Conservation (phyloP, 92 coral and sea anemone species). For the Epizoanthus scotinus region DNA sequence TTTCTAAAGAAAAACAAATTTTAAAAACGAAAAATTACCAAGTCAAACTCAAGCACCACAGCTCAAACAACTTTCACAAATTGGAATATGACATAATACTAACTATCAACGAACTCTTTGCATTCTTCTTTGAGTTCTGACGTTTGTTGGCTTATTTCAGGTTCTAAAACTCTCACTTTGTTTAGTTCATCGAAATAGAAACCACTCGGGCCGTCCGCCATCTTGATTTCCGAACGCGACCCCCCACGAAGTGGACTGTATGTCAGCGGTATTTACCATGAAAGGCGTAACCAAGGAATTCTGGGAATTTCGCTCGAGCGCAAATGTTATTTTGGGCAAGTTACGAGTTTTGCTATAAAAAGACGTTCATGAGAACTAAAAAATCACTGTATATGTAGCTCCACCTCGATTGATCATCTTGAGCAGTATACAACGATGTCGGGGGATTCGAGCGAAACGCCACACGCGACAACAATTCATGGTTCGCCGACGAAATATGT, state of each 20-base stretch:
- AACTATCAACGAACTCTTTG: slow-evolving; percentile 96
- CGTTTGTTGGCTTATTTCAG: slow-evolving; percentile 94
- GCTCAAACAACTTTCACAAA: background rate
- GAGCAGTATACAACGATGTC: slow-evolving; percentile 37
- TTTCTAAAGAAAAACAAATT: slow-evolving; percentile 65
- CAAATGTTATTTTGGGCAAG: slow-evolving; percentile 29
- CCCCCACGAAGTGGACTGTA: background rate
- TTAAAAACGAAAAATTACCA: background rate
- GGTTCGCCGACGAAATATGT: slow-evolving; percentile 99
- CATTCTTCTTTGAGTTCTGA: slow-evolving; percentile 95
- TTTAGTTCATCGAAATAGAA: slow-evolving; percentile 96
- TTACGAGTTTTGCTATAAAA: slow-evolving; percentile 25
- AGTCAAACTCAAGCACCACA: too few species aligned
- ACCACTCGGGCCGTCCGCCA: slow-evolving; percentile 98
- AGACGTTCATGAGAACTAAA: background rate
- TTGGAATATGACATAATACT: slow-evolving; percentile 29
- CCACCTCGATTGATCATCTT: background rate
- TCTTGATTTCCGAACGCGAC: slow-evolving; percentile 44
- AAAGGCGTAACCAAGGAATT: slow-evolving; percentile 42
- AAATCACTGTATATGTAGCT: background rate
- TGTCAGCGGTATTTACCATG: slow-evolving; percentile 39
- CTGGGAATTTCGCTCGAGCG: slow-evolving; percentile 28
- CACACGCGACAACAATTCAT: slow-evolving; percentile 80
- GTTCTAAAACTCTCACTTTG: slow-evolving; percentile 97
- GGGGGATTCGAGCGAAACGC: slow-evolving; percentile 85